phyloP scores from a whole-genome alignment of 2,797 vertebrate genomes.

The Pantherophis alleghaniensis region DNA sequence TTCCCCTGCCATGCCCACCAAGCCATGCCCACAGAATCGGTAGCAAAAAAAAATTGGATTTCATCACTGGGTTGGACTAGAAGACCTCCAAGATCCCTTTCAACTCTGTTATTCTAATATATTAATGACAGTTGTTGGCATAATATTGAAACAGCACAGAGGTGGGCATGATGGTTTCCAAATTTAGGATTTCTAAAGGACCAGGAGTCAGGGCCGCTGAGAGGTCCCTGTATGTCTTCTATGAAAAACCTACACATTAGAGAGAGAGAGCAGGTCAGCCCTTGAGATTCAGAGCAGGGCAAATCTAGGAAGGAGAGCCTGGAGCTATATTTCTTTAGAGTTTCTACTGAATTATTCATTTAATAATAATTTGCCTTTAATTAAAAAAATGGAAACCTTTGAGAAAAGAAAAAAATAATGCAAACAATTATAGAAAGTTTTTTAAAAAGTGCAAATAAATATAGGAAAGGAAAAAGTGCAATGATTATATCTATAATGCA shows the following conservation, averaged over 20 bases:
- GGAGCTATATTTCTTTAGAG: background rate
- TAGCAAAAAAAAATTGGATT: too few relatives aligned
- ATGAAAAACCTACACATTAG: background rate
- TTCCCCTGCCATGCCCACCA: too few relatives aligned
- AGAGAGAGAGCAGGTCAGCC: too few relatives aligned
- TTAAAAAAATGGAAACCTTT: background rate
- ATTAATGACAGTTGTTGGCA: background rate
- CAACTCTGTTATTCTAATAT: background rate
- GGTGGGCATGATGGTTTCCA: background rate
- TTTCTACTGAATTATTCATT: background rate
- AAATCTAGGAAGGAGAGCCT: background rate
- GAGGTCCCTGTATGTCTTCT: background rate
- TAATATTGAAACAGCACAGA: background rate
- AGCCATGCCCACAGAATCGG: too few relatives aligned
- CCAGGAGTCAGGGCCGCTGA: background rate
- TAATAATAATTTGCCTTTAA: background rate
- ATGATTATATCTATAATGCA: background rate
- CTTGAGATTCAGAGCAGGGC: background rate
- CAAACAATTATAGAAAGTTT: background rate
- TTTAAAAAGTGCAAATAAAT: background rate
- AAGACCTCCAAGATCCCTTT: too few relatives aligned
- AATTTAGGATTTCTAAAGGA: background rate
- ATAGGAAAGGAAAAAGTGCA: background rate
- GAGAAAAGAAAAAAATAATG: background rate
- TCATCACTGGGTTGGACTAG: too few relatives aligned